Conservation (phyloP, 1,140 invertebrate genomes). For the Trachymyrmex cornetzi region DNA sequence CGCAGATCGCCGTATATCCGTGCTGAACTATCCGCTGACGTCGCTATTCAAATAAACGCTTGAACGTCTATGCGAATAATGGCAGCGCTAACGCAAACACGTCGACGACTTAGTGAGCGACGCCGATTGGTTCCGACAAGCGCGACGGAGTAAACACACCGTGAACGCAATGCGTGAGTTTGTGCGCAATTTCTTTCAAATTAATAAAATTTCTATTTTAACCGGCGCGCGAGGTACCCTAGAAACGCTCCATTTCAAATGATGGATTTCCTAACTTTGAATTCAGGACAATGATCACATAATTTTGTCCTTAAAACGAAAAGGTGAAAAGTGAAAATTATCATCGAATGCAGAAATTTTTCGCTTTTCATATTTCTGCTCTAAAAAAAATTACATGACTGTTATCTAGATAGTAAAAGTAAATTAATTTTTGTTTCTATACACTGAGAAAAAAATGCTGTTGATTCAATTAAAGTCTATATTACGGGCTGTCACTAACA, state of each 20-base stretch:
- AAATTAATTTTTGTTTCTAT: too few species aligned
- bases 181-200: conserved; percentile 9
- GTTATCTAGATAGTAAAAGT: too few species aligned
- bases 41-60: conserved; percentile 54
- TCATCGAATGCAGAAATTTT: too few species aligned
- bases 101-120: conserved; percentile 29
- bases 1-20: conserved; percentile 41
- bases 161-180: background rate
- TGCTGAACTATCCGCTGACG: conserved; percentile 45
- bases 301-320: too few species aligned
- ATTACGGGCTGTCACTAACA: too few species aligned
- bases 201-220: conserved; percentile 25
- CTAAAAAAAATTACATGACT: too few species aligned
- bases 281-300: background rate
- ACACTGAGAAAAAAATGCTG: too few species aligned
- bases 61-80: conserved; percentile 53
- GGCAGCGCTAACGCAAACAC: conserved; percentile 37
- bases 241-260: background rate
- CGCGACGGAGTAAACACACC: background rate
- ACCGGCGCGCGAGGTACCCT: background rate
- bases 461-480: too few species aligned
- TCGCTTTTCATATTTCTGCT: too few species aligned
- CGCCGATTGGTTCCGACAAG: conserved; percentile 36
- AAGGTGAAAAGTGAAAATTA: too few species aligned
- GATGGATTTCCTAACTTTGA: background rate